Conservation (phyloP, 2,797 vertebrate genomes). For the Schizopygopsis malacanthus region DNA sequence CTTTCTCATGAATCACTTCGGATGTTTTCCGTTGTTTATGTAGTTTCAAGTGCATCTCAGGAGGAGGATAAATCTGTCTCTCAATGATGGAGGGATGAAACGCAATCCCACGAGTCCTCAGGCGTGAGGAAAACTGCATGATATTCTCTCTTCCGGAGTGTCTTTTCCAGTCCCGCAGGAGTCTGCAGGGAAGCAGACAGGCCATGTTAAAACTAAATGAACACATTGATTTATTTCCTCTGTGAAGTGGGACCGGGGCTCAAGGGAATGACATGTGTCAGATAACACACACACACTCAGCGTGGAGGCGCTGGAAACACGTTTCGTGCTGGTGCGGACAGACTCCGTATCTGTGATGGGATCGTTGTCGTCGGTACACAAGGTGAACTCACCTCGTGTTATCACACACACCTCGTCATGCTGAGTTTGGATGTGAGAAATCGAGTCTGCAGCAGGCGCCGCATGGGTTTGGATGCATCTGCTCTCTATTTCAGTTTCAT, state of each 20-base stretch:
- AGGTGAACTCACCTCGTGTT: conserved; percentile 34
- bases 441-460: not conserved
- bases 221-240: conserved; percentile 49
- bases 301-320: conserved; percentile 9
- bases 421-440: conserved; percentile 37
- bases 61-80: not conserved
- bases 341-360: conserved; percentile 18
- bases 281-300: conserved; percentile 10
- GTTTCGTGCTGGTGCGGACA: conserved; percentile 1
- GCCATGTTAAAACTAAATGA: conserved; percentile 43
- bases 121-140: not conserved
- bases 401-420: conserved; percentile 29
- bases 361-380: conserved; percentile 30
- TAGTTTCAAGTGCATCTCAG: conserved; percentile 4
- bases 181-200: conserved; percentile 3
- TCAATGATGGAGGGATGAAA: conserved; percentile 11
- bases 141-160: conserved; percentile 11
- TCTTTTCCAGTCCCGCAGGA: conserved; percentile 7
- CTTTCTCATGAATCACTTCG: not conserved
- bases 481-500: not conserved
- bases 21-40: not conserved
- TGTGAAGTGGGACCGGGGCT: conserved; percentile 30
- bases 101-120: conserved; percentile 1
- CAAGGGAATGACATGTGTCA: conserved; percentile 38
- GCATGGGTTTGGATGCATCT: not conserved